These are phyloP conservation scores for Microchrysa polita DNA, from an alignment of 2,888 invertebrate species.

Conservation along the genomic window DNA sequence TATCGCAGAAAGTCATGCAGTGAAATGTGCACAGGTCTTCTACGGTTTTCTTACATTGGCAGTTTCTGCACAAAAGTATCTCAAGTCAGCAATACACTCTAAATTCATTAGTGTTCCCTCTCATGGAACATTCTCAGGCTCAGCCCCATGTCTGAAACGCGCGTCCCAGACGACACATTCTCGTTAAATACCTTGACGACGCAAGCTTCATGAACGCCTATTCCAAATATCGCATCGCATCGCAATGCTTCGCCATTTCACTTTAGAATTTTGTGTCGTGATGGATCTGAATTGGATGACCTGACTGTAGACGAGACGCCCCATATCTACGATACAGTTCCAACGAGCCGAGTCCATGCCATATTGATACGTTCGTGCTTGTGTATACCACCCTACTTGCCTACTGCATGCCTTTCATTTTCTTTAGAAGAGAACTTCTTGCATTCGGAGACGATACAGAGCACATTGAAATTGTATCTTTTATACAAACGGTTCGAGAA, in stretches of 20 bases:
- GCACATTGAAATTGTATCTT: not conserved
- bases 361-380: not conserved
- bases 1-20: not conserved
- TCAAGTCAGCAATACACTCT: slow-evolving; percentile 6
- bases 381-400: too few relatives aligned
- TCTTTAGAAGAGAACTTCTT: not conserved
- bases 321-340: not conserved
- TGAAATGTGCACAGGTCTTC: too few relatives aligned
- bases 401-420: not conserved
- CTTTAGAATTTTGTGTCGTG: slow-evolving; percentile 1
- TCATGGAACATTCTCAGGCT: too few relatives aligned
- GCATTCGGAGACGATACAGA: not conserved
- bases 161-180: not conserved
- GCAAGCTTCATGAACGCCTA: slow-evolving; percentile 56
- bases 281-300: slow-evolving; percentile 3
- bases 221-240: slow-evolving; percentile 63
- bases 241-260: slow-evolving; percentile 43
- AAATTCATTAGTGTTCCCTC: not conserved
- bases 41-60: too few relatives aligned
- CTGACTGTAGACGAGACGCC: slow-evolving; percentile 8
- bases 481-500: not conserved
- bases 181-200: not conserved
- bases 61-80: too few relatives aligned
- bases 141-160: too few relatives aligned
- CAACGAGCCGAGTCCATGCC: slow-evolving; percentile 10